These are phyloP conservation scores for Drosophila albomicans DNA, from an alignment of 1,140 invertebrate genomes.

Conservation along the genomic window DNA sequence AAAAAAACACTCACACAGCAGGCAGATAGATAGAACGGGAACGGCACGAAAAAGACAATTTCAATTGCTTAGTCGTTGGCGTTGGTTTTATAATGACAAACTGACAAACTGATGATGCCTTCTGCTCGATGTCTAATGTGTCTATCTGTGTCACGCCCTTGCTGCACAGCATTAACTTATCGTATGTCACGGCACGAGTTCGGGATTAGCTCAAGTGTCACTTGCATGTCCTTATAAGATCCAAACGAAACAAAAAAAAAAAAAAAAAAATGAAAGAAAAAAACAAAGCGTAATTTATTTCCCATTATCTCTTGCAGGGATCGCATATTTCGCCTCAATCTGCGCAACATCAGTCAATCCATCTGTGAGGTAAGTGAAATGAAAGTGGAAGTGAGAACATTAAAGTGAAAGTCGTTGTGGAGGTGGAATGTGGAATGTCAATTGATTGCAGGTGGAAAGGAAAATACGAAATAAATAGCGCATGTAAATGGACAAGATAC, in stretches of 20 bases:
- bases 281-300: constrained; percentile 30
- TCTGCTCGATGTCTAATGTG: background rate
- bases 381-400: constrained; percentile 4
- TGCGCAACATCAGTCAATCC: constrained; percentile 90
- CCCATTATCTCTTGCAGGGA: constrained; percentile 86
- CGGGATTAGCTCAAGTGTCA: constrained; percentile 71
- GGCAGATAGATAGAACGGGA: background rate
- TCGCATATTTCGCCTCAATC: constrained; percentile 89
- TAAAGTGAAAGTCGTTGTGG: constrained; percentile 18
- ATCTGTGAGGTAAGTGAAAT: constrained; percentile 88
- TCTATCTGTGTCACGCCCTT: constrained; percentile 30
- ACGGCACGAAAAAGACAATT: constrained; percentile 50
- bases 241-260: background rate
- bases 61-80: constrained; percentile 53
- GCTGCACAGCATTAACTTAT: constrained; percentile 72
- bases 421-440: constrained; percentile 15
- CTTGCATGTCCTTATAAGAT: constrained; percentile 6
- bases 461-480: constrained; percentile 25
- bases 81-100: constrained; percentile 23
- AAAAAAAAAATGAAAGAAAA: background rate
- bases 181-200: constrained; percentile 61
- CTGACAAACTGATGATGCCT: constrained; percentile 43
- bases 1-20: constrained; percentile 24
- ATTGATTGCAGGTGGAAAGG: constrained; percentile 29
- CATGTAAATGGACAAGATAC: constrained; percentile 43